Conservation (phyloP, 2,888 invertebrate species). For the Pseudococcus jackbeardsleyi region DNA sequence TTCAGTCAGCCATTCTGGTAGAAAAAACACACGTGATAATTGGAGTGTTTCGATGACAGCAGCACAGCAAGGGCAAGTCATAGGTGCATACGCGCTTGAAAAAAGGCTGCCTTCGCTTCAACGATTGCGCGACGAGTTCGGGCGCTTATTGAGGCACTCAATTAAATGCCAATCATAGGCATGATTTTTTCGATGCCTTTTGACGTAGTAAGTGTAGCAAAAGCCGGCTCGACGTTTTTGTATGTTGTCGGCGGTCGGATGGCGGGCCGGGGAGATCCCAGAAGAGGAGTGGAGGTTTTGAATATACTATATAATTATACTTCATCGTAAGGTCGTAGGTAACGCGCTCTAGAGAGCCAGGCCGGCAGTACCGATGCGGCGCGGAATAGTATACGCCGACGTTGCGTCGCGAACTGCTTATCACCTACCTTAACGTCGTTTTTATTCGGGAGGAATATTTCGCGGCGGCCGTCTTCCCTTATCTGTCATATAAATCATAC, state of each 20-base stretch:
- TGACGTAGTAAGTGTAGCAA: neutral
- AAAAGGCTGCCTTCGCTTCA: neutral
- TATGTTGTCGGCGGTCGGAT: neutral
- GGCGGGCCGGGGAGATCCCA: too few relatives aligned
- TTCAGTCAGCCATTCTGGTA: too few relatives aligned
- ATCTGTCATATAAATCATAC: conserved; percentile 51
- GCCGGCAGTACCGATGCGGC: neutral
- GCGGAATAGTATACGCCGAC: too few relatives aligned
- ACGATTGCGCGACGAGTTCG: too few relatives aligned
- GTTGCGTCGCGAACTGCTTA: conserved; percentile 46
- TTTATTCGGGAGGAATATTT: conserved; percentile 14
- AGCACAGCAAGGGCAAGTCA: neutral
- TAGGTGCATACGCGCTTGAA: neutral
- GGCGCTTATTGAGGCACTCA: neutral
- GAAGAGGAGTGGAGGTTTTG: neutral
- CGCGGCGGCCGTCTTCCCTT: conserved; percentile 37
- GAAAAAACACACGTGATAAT: neutral
- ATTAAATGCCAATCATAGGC: conserved; percentile 47
- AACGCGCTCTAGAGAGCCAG: conserved; percentile 46
- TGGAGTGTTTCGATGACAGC: neutral
- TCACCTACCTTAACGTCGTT: conserved; percentile 51
- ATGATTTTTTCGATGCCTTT: conserved; percentile 21
- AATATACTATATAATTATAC: neutral
- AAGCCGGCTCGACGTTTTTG: neutral
- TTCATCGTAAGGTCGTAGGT: conserved; percentile 45